Percentiles rank a stretch among this genome's conserved stretches.
Conservation (phyloP, 1,140 invertebrate genomes). For the Atta texana region DNA sequence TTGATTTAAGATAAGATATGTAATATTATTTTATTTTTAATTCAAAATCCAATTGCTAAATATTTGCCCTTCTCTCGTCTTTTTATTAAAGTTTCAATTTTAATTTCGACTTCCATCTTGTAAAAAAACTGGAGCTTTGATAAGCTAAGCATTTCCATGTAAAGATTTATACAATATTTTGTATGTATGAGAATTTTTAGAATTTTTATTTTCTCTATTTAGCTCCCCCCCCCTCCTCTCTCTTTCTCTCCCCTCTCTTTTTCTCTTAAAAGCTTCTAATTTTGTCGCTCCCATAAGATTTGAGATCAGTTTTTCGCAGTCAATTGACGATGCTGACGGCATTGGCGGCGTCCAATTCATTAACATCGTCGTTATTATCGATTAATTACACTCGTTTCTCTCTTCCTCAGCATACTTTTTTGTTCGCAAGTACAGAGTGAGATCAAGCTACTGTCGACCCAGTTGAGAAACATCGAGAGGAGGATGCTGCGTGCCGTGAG, state of each 20-base stretch:
- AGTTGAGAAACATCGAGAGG: slow-evolving; percentile 81
- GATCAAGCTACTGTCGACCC: slow-evolving; percentile 78
- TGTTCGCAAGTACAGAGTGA: slow-evolving; percentile 73
- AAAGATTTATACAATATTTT: background rate
- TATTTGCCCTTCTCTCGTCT: background rate
- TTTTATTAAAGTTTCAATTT: background rate
- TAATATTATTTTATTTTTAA: background rate
- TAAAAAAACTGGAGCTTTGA: background rate
- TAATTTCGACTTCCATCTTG: background rate
- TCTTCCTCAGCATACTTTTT: slow-evolving; percentile 35
- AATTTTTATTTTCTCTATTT: background rate
- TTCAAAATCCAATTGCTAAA: background rate
- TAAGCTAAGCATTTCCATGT: background rate
- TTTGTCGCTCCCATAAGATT: background rate
- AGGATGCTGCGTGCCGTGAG: slow-evolving; percentile 77
- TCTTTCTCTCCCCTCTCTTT: background rate
- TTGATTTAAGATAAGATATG: background rate
- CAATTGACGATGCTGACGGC: slow-evolving; percentile 7
- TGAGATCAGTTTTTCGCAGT: background rate
- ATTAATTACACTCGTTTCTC: slow-evolving; percentile 73
- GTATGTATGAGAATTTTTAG: background rate
- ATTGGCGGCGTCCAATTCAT: slow-evolving; percentile 63
- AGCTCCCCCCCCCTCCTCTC: background rate
- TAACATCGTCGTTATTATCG: slow-evolving; percentile 45
- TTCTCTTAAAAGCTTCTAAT: background rate